phyloP scores from a whole-genome alignment of 2,797 vertebrate genomes.

The Melanotaenia trifasciata region DNA sequence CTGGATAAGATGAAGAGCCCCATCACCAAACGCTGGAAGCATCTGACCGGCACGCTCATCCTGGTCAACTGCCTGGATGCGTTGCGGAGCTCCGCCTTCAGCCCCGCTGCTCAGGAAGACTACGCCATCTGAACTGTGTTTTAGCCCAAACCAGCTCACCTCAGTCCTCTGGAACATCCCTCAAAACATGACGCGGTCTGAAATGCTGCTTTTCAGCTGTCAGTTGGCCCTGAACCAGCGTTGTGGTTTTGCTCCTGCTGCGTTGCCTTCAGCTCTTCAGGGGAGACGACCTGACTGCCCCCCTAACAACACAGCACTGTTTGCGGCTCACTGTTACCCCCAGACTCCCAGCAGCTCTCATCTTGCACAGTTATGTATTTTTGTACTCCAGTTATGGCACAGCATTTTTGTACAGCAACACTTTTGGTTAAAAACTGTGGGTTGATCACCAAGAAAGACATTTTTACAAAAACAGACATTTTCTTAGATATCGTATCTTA shows the following conservation, averaged over 20 bases:
- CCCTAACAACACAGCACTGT: slow-evolving; percentile 32
- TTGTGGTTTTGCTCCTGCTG: slow-evolving; percentile 6
- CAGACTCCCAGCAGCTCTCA: slow-evolving; percentile 50
- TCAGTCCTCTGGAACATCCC: background rate
- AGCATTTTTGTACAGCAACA: slow-evolving; percentile 60
- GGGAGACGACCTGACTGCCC: background rate
- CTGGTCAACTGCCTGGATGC: slow-evolving; percentile 94
- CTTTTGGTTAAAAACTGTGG: slow-evolving; percentile 59
- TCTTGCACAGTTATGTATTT: slow-evolving; percentile 72
- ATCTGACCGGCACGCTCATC: slow-evolving; percentile 95
- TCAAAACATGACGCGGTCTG: background rate
- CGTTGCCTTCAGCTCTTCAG: slow-evolving; percentile 20
- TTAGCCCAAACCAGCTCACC: background rate
- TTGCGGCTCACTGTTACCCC: slow-evolving; percentile 48
- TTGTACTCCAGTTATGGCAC: slow-evolving; percentile 71
- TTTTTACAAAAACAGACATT: slow-evolving; percentile 51
- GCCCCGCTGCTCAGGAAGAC: slow-evolving; percentile 87
- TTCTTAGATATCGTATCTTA: slow-evolving; percentile 37
- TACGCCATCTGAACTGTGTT: slow-evolving; percentile 84
- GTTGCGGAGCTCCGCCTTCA: slow-evolving; percentile 92
- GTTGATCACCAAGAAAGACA: slow-evolving; percentile 38
- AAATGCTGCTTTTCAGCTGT: slow-evolving; percentile 21
- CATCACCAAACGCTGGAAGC: slow-evolving; percentile 96
- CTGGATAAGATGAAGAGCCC: slow-evolving; percentile 97
- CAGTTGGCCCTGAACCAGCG: background rate